Evolutionary conservation across 1,140 invertebrate genomes (phyloP).

Genomic region (Drosophila eugracilis): DNA sequence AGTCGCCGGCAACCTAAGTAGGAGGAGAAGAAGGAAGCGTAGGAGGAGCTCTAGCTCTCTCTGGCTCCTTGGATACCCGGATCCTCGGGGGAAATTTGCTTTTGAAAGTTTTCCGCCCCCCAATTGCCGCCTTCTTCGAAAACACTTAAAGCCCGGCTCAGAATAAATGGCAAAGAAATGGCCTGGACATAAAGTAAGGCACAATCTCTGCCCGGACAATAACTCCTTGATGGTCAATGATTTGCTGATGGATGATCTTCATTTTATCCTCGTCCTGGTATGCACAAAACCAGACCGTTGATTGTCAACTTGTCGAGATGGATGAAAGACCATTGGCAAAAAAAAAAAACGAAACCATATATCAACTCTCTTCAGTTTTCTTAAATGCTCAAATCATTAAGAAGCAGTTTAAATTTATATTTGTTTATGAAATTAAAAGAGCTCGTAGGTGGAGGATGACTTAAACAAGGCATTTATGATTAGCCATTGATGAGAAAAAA

Average conservation of each 20-base stretch:
- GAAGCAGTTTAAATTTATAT: too few species aligned
- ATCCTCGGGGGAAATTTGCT: conserved; percentile 81
- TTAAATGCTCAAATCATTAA: too few species aligned
- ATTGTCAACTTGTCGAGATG: conserved; percentile 27
- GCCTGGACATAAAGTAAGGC: conserved; percentile 17
- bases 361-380: background rate
- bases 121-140: conserved; percentile 7
- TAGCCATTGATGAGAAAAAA: too few species aligned
- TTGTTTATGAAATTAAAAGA: too few species aligned
- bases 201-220: conserved; percentile 57
- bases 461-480: too few species aligned
- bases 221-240: conserved; percentile 68
- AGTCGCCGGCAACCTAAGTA: conserved; percentile 63
- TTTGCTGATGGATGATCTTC: conserved; percentile 63
- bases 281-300: conserved; percentile 5
- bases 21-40: too few species aligned
- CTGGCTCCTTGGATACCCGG: conserved; percentile 62
- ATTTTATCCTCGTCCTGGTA: conserved; percentile 9
- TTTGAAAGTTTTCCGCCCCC: conserved; percentile 61
- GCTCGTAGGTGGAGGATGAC: too few species aligned
- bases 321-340: conserved; percentile 2
- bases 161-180: conserved; percentile 31
- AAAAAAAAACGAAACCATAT: background rate
- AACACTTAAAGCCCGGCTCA: conserved; percentile 63
- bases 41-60: too few species aligned